Conservation (phyloP, 1,140 invertebrate genomes). For the Drosophila parvula region DNA sequence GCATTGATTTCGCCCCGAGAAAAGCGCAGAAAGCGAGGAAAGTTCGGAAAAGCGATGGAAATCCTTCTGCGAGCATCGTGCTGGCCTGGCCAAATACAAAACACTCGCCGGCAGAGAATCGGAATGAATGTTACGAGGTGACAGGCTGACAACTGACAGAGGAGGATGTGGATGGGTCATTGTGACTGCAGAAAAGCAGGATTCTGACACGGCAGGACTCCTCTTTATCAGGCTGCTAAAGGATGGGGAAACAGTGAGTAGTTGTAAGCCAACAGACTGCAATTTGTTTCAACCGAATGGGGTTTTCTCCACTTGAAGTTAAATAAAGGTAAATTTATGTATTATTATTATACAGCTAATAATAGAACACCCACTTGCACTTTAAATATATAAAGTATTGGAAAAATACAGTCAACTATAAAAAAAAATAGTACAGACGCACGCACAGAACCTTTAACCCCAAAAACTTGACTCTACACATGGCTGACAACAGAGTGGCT, state of each 20-base stretch:
- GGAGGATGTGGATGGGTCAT: conserved; percentile 37
- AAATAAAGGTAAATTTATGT: too few relatives aligned
- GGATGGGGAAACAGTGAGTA: neutral
- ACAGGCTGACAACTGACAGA: conserved; percentile 26
- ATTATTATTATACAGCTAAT: too few relatives aligned
- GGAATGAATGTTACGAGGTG: conserved; percentile 65
- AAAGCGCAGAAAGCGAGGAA: conserved; percentile 29
- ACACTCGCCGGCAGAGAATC: conserved; percentile 61
- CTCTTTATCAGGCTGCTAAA: conserved; percentile 9
- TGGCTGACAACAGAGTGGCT: conserved; percentile 17
- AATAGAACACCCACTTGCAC: too few relatives aligned
- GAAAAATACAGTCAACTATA: neutral
- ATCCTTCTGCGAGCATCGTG: conserved; percentile 9
- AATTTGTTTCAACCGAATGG: neutral
- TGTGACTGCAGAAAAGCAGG: conserved; percentile 55
- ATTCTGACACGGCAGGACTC: conserved; percentile 32
- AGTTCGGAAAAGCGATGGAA: conserved; percentile 33
- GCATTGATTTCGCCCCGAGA: conserved; percentile 60
- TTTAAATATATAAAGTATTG: too few relatives aligned
- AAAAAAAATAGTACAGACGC: too few relatives aligned
- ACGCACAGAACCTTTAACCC: too few relatives aligned
- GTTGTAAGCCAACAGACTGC: neutral
- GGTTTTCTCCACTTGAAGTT: too few relatives aligned
- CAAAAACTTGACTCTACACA: neutral
- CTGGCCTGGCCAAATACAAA: conserved; percentile 57